A percentile compares a stretch with the other conserved stretches of the same genome.
Conservation (phyloP, 2,113 vertebrate species). For the cat (Felis catus) region F.catus_Fca126_mat1.0 CM031414.1:136606501-136607000, state of each 20-base stretch:
- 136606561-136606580: too few relatives aligned
- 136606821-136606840: fast-evolving
- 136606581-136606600: too few relatives aligned
- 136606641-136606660: too few relatives aligned
- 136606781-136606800: fast-evolving
- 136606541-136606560: too few relatives aligned
- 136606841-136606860: fast-evolving
- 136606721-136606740: fast-evolving
- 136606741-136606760: too few relatives aligned
- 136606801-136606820: fast-evolving
- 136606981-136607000: fast-evolving
- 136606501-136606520: background rate
- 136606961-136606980: background rate
- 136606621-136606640: too few relatives aligned
- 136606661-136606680: too few relatives aligned
- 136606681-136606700: background rate
- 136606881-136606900: fast-evolving
- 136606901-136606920: fast-evolving
- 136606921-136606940: fast-evolving
- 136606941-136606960: fast-evolving
- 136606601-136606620: too few relatives aligned
- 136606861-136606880: fast-evolving
- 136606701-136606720: fast-evolving
- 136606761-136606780: too few relatives aligned
- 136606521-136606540: too few relatives aligned